phyloP scores from a whole-genome alignment of 2,113 vertebrate species.

The Eubucco bourcierii region DNA sequence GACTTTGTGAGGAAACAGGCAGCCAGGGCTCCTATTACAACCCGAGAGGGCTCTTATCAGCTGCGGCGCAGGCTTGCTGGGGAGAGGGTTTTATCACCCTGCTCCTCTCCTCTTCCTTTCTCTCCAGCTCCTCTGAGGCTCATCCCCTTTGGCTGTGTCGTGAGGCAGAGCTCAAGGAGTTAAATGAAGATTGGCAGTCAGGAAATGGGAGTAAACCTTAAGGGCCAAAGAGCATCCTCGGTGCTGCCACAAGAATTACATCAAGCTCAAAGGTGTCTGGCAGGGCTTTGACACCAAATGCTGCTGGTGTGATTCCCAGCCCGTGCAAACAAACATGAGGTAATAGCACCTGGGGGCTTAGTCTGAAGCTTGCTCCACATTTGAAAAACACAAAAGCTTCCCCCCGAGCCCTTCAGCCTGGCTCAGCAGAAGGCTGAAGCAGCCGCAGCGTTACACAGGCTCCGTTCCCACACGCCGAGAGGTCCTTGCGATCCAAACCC shows the following conservation, averaged over 20 bases:
- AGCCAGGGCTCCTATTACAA: constrained; percentile 51
- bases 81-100: constrained; percentile 16
- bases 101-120: background rate
- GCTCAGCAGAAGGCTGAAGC: background rate
- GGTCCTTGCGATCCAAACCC: background rate
- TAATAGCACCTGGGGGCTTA: constrained; percentile 44
- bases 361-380: background rate
- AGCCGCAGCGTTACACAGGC: background rate
- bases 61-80: constrained; percentile 47
- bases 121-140: background rate
- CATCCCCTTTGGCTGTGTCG: background rate
- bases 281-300: background rate
- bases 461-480: background rate
- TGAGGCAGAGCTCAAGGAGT: constrained; percentile 1
- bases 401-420: background rate
- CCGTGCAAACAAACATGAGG: constrained; percentile 15
- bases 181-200: constrained; percentile 43
- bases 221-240: constrained; percentile 41
- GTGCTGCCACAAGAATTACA: background rate
- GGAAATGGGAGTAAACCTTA: constrained; percentile 39
- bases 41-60: constrained; percentile 75
- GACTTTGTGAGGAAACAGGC: constrained; percentile 86
- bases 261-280: constrained; percentile 25
- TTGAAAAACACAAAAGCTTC: background rate
- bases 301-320: constrained; percentile 30